Evolutionary conservation across 2,113 vertebrate species (phyloP).

Genomic region (Dromas ardeola): DNA sequence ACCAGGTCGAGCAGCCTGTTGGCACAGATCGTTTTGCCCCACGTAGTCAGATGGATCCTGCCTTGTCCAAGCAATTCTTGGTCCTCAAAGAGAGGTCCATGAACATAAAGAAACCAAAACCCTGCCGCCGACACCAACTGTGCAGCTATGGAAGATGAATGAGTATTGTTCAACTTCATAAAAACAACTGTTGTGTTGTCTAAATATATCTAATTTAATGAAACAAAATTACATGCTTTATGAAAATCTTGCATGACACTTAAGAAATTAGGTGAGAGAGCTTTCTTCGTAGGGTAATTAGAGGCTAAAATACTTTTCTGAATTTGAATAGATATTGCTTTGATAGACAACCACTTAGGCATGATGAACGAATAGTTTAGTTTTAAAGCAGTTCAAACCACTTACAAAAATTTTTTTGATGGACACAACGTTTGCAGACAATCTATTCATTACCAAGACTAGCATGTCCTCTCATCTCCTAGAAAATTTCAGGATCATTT

Average conservation of each 20-base stretch:
- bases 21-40: not conserved
- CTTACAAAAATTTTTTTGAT: not conserved
- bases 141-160: not conserved
- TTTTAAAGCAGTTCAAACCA: conserved; percentile 16
- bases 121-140: not conserved
- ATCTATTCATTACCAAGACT: not conserved
- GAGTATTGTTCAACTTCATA: not conserved
- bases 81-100: not conserved
- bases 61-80: not conserved
- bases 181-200: conserved; percentile 33
- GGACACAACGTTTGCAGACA: not conserved
- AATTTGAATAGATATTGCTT: conserved; percentile 39
- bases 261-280: conserved; percentile 43
- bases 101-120: not conserved
- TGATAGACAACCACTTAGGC: conserved; percentile 42
- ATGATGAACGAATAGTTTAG: conserved; percentile 1
- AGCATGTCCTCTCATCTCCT: not conserved
- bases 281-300: conserved; percentile 50
- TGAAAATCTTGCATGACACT: conserved; percentile 14
- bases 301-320: conserved; percentile 29
- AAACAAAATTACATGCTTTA: conserved; percentile 39
- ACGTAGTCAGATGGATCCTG: not conserved
- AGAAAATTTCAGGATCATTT: not conserved
- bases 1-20: not conserved
- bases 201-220: conserved; percentile 56